Percentiles rank a stretch among this genome's conserved stretches.
These are phyloP conservation scores for Umimayanthus chanpuru DNA, from an alignment of 92 coral and sea anemone genomes.

Conservation along the genomic window DNA sequence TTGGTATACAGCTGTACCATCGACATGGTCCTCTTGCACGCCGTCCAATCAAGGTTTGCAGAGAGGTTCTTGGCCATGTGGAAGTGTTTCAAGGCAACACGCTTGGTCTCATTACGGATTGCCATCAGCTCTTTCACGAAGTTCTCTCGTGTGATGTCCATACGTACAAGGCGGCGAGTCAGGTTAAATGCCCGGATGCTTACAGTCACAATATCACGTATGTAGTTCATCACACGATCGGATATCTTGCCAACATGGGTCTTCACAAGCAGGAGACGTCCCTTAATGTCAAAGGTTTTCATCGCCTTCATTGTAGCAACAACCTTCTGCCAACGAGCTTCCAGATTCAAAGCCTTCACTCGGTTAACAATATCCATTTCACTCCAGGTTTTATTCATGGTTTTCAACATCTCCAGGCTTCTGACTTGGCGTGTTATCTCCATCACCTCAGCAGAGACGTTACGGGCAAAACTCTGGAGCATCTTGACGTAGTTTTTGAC, in stretches of 20 bases:
- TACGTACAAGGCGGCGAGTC: slow-evolving; percentile 62
- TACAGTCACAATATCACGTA: slow-evolving; percentile 52
- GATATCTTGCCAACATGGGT: slow-evolving; percentile 48
- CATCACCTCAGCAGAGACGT: slow-evolving; percentile 67
- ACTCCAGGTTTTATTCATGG: slow-evolving; percentile 61
- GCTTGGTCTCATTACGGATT: slow-evolving; percentile 55
- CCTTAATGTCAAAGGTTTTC: slow-evolving; percentile 62
- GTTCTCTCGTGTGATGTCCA: slow-evolving; percentile 67
- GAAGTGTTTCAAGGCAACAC: slow-evolving; percentile 60
- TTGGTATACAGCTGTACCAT: slow-evolving; percentile 51
- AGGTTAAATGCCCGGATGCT: slow-evolving; percentile 63
- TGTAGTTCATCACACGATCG: slow-evolving; percentile 48
- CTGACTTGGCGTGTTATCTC: slow-evolving; percentile 68
- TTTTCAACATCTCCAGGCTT: slow-evolving; percentile 59
- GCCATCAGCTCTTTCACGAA: slow-evolving; percentile 69
- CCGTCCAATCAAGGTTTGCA: slow-evolving; percentile 42
- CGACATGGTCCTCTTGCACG: slow-evolving; percentile 43
- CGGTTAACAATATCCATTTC: slow-evolving; percentile 68
- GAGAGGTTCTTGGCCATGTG: slow-evolving; percentile 62
- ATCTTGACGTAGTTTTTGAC: slow-evolving; percentile 54
- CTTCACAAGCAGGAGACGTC: slow-evolving; percentile 57
- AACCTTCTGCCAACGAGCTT: slow-evolving; percentile 69
- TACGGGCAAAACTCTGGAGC: slow-evolving; percentile 54
- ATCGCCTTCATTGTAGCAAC: slow-evolving; percentile 48
- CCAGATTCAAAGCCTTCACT: slow-evolving; percentile 58